These are phyloP conservation scores for Plebejus melissa DNA, from an alignment of 2,888 invertebrate species.

Conservation along the genomic window DNA sequence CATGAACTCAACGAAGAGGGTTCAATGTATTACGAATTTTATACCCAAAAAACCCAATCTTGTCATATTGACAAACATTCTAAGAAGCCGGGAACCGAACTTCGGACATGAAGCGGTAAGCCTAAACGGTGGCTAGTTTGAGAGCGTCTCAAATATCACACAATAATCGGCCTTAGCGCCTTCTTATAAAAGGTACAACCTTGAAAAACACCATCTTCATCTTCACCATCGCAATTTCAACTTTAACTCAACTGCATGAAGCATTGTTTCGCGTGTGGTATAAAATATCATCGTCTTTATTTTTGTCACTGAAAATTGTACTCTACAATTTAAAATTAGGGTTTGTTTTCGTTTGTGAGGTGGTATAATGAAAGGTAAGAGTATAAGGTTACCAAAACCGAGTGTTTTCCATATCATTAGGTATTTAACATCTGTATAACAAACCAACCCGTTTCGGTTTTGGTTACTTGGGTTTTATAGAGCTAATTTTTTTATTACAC, in stretches of 20 bases:
- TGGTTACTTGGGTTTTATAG: constrained; percentile 5
- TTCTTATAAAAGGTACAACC: constrained; percentile 29
- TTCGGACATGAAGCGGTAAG: constrained; percentile 66
- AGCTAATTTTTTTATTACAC: not conserved
- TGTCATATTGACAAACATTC: constrained; percentile 41
- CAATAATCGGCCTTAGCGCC: constrained; percentile 43
- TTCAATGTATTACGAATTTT: not conserved
- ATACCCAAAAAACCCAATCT: constrained; percentile 5
- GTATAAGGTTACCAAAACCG: constrained; percentile 67
- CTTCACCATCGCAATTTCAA: constrained; percentile 15
- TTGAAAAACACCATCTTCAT: not conserved
- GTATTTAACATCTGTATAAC: constrained; percentile 67
- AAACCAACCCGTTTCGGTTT: constrained; percentile 41
- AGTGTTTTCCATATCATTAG: constrained; percentile 70
- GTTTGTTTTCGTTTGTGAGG: constrained; percentile 38
- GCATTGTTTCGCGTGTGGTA: constrained; percentile 38
- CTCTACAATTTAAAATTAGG: constrained; percentile 32
- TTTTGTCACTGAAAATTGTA: constrained; percentile 34
- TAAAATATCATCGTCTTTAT: constrained; percentile 25
- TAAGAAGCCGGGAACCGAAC: constrained; percentile 58
- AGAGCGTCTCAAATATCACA: constrained; percentile 47
- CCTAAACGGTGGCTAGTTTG: constrained; percentile 65
- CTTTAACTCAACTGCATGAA: constrained; percentile 31
- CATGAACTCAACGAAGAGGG: not conserved
- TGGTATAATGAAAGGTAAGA: constrained; percentile 38